Evolutionary conservation across 2,797 vertebrate genomes (phyloP), one percentile per base, ranked within the genome.

Genomic region (Poecilia wingei): DNA sequence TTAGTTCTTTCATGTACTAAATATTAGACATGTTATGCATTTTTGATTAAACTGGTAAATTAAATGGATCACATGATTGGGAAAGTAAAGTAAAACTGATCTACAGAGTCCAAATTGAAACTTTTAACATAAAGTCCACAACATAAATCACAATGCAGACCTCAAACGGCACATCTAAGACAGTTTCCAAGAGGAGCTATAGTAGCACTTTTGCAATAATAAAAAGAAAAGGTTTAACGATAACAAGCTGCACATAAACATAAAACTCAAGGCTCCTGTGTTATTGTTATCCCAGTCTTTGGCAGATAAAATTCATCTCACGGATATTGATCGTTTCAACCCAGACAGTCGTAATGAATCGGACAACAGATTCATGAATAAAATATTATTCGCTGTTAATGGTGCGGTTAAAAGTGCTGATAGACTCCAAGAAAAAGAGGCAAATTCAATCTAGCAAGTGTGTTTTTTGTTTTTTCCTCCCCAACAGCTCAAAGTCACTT

Each of bases 401-500:
- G 55, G 55, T 45, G 74, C 18, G 5, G 22, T 61, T 46, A 61
- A 75, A 61, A 46, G 55, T 46, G 47, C 75, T 68, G 75, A 49
- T 61, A 46, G 41, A 75, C 55, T 75, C 55, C 41, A 45, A 75
- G 53, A 43, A 75, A 55, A 43, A 75, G 25, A 41, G 55, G 39
- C 36, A 28, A 75, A 75, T 59, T 45, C 39, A 75, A 59, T 75
- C 53, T 59, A 14, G 46, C 10, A 22, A 39, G 22, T 4, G 51
- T n/a, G 51, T 73, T 46, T 47, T 20, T 73, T 28, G 49, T 20
- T 39, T 41, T 45, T 25, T 39, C 6, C 36, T 22, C 18, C 39
- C 53, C 49, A 74, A 14, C 53, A 59, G 51, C 73, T 76, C 31
- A 76, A 76, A 76, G 55, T 59, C 41, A 61, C 74, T 75, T 75